Evolutionary conservation across 2,888 invertebrate species (phyloP).

Genomic region (Thereva nobilitata): DNA sequence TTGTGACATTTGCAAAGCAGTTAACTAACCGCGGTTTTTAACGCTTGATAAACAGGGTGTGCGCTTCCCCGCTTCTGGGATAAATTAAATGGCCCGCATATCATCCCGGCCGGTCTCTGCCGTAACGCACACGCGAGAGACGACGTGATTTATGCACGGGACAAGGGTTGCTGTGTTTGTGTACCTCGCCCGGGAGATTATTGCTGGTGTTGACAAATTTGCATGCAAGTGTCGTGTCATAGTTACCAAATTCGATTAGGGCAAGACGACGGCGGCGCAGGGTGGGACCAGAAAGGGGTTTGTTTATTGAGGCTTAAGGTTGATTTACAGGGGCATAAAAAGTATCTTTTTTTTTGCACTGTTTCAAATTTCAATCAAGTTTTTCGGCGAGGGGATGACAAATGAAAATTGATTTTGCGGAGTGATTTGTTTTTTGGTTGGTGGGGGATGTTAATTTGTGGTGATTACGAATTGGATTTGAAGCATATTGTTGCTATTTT

Average conservation of each 20-base stretch:
- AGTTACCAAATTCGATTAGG: constrained; percentile 21
- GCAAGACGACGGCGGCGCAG: constrained; percentile 14
- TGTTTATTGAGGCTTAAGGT: constrained; percentile 18
- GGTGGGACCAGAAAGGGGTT: neutral
- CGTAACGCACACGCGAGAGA: constrained; percentile 1
- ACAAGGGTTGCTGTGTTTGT: constrained; percentile 18
- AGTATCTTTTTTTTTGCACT: too few species aligned
- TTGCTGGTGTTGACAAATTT: constrained; percentile 33
- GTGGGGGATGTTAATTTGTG: too few species aligned
- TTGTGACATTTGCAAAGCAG: constrained; percentile 28
- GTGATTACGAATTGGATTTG: too few species aligned
- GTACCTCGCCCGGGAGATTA: constrained; percentile 15
- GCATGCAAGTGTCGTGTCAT: constrained; percentile 30
- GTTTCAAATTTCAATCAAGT: too few species aligned
- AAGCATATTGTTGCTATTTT: too few species aligned
- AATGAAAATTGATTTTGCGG: too few species aligned
- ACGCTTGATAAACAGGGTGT: constrained; percentile 12
- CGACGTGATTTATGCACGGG: constrained; percentile 26
- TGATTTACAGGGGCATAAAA: constrained; percentile 9
- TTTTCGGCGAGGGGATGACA: too few species aligned
- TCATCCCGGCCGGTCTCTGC: too few species aligned
- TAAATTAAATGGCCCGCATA: constrained; percentile 24
- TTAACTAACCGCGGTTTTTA: constrained; percentile 29
- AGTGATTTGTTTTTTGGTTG: too few species aligned
- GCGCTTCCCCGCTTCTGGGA: constrained; percentile 24